Conservation (phyloP, 2,888 invertebrate genomes). For the Agrotis ipsilon region DNA sequence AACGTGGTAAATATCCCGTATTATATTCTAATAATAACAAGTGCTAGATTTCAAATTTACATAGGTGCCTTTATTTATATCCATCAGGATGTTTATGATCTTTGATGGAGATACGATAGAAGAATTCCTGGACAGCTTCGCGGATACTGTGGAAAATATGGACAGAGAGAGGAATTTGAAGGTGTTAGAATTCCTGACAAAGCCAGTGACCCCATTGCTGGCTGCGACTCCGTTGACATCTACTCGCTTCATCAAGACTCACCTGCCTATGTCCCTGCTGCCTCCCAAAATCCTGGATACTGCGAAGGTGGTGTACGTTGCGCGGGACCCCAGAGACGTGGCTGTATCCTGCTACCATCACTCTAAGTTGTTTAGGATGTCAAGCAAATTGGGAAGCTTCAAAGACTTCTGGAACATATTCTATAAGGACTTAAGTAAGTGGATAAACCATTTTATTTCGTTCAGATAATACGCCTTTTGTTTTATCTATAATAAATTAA, state of each 20-base stretch:
- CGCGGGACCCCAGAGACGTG: slow-evolving; percentile 95
- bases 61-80: neutral
- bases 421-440: slow-evolving; percentile 90
- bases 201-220: slow-evolving; percentile 41
- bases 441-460: neutral
- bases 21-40: too few species aligned
- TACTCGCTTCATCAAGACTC: slow-evolving; percentile 92
- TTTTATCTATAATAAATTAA: too few species aligned
- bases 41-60: too few species aligned
- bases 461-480: neutral
- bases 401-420: slow-evolving; percentile 92
- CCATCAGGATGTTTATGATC: slow-evolving; percentile 27
- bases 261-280: slow-evolving; percentile 93
- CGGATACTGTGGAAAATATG: slow-evolving; percentile 11
- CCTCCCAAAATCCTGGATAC: slow-evolving; percentile 89
- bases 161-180: slow-evolving; percentile 18
- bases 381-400: slow-evolving; percentile 91
- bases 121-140: neutral
- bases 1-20: too few species aligned
- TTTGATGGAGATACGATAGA: slow-evolving; percentile 20
- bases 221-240: slow-evolving; percentile 73
- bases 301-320: slow-evolving; percentile 93
- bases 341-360: slow-evolving; percentile 94
- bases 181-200: slow-evolving; percentile 9
- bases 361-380: slow-evolving; percentile 88